Conservation (phyloP, 2,113 vertebrate genomes). For the Grantiella picta region DNA sequence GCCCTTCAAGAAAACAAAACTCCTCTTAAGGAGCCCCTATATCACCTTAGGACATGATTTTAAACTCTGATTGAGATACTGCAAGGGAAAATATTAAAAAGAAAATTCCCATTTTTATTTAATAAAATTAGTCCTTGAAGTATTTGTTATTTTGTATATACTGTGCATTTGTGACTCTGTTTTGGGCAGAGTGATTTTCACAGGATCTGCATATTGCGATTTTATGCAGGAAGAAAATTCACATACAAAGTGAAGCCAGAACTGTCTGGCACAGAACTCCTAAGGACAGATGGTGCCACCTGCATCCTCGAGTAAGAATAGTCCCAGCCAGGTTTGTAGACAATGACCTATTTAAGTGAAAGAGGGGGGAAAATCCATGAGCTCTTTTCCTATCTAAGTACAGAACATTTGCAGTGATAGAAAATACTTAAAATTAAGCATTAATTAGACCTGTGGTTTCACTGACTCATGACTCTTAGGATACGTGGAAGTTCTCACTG, state of each 20-base stretch:
- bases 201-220: constrained; percentile 15
- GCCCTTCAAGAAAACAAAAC: background rate
- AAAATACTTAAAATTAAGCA: background rate
- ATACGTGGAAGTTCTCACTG: background rate
- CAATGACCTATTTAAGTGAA: constrained; percentile 57
- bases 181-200: constrained; percentile 5
- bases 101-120: background rate
- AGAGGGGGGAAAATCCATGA: background rate
- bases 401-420: background rate
- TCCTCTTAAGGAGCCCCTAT: background rate
- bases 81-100: background rate
- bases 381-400: background rate
- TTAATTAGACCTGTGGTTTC: background rate
- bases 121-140: background rate
- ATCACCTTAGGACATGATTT: background rate
- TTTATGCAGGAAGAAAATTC: constrained; percentile 41
- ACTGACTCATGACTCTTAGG: background rate
- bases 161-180: background rate
- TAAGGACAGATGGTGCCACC: constrained; percentile 63
- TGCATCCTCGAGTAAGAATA: background rate
- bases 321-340: constrained; percentile 41
- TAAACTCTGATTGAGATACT: background rate
- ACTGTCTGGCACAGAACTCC: constrained; percentile 10
- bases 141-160: background rate
- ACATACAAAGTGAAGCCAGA: constrained; percentile 47